Evolutionary conservation across 2,113 vertebrate species (phyloP), one percentile per base, ranked within the genome.

Genomic region (Vireo altiloquus): DNA sequence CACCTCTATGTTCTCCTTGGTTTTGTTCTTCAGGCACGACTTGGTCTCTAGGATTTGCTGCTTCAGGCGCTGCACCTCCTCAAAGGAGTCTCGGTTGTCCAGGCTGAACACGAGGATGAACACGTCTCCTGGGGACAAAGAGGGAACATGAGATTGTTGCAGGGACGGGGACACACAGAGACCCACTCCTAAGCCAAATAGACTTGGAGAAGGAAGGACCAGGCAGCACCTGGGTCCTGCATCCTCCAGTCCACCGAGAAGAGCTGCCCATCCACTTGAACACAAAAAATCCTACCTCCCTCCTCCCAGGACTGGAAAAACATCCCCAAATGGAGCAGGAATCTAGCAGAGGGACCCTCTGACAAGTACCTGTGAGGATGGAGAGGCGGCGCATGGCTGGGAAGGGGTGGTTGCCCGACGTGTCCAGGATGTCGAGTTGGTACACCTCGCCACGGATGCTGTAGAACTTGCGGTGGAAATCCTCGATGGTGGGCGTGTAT

Each of bases 391-490:
- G 98, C 99, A 99, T 99, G 92, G 99, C 99, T 2, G 99, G 99
- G 96, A 99, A 99, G 4, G 99, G 99, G 44, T 99, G 99, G 88
- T 99, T 99, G 78, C 99, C 99, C 0, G 99, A 99, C 0, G 99
- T 99, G 97, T 99, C 99, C 71, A 99, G 97, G 92, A 99, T 99
- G 97, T 99, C 99, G 13, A 99, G 98, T 97, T 99, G 99, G 96
- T 99, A 99, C 46, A 99, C 98, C 81, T 99, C 99, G 9, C 99
- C 99, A 2, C 99, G 98, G 97, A 99, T 99, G 97, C 98, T 99
- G 98, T 99, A 99, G 95, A 99, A 98, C 98, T 99, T 99, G 98
- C 99, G 98, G 98, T 99, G 99, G 97, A 99, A 99, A 97, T 99
- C 99, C 97, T 99, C 99, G 72, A 99, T 99, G 91, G 99, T 99